phyloP scores from a whole-genome alignment of 2,797 vertebrate species.

The Trematomus bernacchii region DNA sequence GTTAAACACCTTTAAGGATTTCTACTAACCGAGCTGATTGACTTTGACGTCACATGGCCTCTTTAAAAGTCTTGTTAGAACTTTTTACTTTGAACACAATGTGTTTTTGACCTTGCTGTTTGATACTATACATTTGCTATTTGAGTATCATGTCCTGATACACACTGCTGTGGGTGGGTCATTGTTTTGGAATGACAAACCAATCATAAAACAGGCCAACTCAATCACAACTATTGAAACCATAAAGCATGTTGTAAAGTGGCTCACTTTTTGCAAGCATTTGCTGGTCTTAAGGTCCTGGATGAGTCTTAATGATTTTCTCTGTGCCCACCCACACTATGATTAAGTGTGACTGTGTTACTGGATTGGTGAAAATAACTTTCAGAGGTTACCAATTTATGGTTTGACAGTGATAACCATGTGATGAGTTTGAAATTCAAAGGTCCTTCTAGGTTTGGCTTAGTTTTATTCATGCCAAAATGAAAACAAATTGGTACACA shows the following conservation, averaged over 20 bases:
- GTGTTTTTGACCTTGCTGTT: background rate
- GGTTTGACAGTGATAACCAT: slow-evolving; percentile 33
- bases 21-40: background rate
- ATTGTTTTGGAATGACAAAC: background rate
- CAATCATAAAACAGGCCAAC: background rate
- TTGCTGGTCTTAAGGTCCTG: slow-evolving; percentile 10
- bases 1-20: slow-evolving; percentile 11
- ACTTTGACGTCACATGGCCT: background rate
- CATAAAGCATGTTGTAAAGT: background rate
- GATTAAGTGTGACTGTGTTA: slow-evolving; percentile 20
- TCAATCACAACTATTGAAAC: background rate
- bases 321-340: slow-evolving; percentile 23
- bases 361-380: slow-evolving; percentile 4
- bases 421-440: slow-evolving; percentile 21
- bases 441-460: slow-evolving; percentile 11
- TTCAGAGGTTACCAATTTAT: slow-evolving; percentile 27
- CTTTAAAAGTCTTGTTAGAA: background rate
- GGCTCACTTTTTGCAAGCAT: background rate
- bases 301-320: slow-evolving; percentile 27
- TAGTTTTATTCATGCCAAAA: slow-evolving; percentile 19
- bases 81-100: background rate
- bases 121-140: background rate
- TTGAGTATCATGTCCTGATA: background rate
- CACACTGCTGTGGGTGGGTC: background rate
- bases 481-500: background rate